Evolutionary conservation across 2,888 invertebrate species (phyloP).

Genomic region (Mamestra brassicae): DNA sequence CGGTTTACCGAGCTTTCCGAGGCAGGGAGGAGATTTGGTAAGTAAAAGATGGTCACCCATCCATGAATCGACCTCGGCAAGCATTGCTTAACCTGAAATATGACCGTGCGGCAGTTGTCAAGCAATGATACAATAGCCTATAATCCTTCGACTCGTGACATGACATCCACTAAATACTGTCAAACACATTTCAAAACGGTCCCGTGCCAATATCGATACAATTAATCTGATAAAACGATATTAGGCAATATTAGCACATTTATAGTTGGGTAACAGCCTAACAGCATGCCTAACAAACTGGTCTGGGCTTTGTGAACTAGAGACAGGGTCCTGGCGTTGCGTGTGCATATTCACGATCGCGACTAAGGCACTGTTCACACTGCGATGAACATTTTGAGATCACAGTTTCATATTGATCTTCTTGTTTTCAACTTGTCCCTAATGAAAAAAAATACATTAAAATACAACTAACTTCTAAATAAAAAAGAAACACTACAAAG

Average conservation of each 20-base stretch:
- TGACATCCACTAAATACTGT: not conserved
- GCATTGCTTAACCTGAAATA: too few relatives aligned
- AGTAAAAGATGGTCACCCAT: too few relatives aligned
- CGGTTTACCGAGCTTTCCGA: too few relatives aligned
- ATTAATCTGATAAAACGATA: slow-evolving; percentile 51
- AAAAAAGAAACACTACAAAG: too few relatives aligned
- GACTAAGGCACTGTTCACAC: slow-evolving; percentile 23
- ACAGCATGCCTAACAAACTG: slow-evolving; percentile 64
- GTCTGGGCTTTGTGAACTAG: slow-evolving; percentile 70
- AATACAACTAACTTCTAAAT: too few relatives aligned
- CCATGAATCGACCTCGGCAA: too few relatives aligned
- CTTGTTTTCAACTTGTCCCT: too few relatives aligned
- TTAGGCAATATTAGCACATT: slow-evolving; percentile 62
- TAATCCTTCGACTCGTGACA: slow-evolving; percentile 1
- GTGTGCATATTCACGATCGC: slow-evolving; percentile 69
- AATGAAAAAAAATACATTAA: too few relatives aligned
- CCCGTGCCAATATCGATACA: slow-evolving; percentile 30
- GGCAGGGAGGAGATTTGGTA: too few relatives aligned
- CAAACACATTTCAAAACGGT: slow-evolving; percentile 27
- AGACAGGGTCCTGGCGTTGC: slow-evolving; percentile 72
- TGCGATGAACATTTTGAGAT: not conserved
- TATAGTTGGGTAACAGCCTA: slow-evolving; percentile 63
- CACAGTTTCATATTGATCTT: too few relatives aligned
- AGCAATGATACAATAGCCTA: not conserved
- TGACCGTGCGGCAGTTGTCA: too few relatives aligned